A percentile compares a stretch with the other conserved stretches of the same genome.
Evolutionary conservation across 2,888 invertebrate species (phyloP).

Genomic region (Orthosia gracilis): DNA sequence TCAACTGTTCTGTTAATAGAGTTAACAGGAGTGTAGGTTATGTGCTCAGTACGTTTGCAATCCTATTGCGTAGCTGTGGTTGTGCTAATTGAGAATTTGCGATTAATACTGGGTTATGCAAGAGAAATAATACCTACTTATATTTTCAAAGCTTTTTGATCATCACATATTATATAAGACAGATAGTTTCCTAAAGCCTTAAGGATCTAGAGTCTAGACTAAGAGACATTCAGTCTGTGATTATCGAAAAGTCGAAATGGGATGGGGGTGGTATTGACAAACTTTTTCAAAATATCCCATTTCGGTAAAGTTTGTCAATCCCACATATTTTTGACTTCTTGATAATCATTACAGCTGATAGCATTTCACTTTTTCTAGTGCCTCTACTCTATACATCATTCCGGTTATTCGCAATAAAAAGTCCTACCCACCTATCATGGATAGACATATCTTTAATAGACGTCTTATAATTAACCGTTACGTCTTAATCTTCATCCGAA

Average conservation of each 20-base stretch:
- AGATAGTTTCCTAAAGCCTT: not conserved
- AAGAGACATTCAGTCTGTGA: too few species aligned
- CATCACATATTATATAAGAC: not conserved
- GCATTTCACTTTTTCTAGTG: too few species aligned
- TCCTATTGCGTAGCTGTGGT: conserved; percentile 13
- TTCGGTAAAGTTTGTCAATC: too few species aligned
- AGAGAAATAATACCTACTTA: too few species aligned
- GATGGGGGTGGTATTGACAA: too few species aligned
- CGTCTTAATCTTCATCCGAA: conserved; percentile 13
- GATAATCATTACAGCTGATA: too few species aligned
- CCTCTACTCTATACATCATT: not conserved
- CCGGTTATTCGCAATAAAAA: not conserved
- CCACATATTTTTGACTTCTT: too few species aligned
- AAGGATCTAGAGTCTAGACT: too few species aligned
- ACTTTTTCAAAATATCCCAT: too few species aligned
- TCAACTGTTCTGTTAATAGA: conserved; percentile 53
- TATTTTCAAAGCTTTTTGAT: not conserved
- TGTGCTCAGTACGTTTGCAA: conserved; percentile 22
- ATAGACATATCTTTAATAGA: not conserved
- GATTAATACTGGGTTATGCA: conserved; percentile 12
- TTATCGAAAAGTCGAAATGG: too few species aligned
- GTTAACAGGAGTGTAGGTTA: conserved; percentile 47
- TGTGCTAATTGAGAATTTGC: conserved; percentile 21
- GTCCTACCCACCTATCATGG: not conserved
- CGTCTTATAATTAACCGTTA: not conserved